Conservation (phyloP, 2,888 invertebrate genomes). For the Osedax fenrisi region DNA sequence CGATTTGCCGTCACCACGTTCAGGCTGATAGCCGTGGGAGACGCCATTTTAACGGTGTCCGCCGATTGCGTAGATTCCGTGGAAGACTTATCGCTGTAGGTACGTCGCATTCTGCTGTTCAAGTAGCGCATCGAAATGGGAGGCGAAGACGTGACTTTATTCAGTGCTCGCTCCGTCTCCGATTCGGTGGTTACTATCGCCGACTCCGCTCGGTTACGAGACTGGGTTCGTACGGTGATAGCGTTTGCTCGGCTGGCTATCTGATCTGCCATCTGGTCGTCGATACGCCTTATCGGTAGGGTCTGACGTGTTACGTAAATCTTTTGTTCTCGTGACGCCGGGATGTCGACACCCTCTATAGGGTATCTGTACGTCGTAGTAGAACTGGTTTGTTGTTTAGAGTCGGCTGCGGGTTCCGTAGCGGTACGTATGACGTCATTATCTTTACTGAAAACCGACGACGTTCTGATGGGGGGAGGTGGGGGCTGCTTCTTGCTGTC, state of each 20-base stretch:
- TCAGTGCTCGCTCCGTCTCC: background rate
- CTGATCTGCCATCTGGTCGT: background rate
- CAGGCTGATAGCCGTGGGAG: background rate
- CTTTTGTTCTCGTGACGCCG: background rate
- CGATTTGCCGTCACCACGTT: background rate
- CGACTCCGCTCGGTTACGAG: no score
- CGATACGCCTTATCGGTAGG: background rate
- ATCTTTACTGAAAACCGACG: background rate
- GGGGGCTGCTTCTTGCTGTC: background rate
- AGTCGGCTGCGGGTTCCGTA: background rate
- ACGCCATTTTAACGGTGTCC: no score
- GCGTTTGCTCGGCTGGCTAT: background rate
- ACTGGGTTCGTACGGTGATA: background rate
- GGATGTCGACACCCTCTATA: background rate
- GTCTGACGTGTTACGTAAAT: background rate
- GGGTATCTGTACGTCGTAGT: background rate
- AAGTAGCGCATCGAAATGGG: background rate
- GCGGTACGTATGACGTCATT: background rate
- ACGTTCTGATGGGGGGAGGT: background rate
- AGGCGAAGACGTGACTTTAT: background rate
- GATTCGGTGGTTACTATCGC: no score
- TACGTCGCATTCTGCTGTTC: background rate
- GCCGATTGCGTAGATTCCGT: background rate
- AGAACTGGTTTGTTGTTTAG: no score
- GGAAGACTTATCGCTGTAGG: background rate